Conservation (phyloP, 2,113 vertebrate species). For the Aegithalos caudatus region DNA sequence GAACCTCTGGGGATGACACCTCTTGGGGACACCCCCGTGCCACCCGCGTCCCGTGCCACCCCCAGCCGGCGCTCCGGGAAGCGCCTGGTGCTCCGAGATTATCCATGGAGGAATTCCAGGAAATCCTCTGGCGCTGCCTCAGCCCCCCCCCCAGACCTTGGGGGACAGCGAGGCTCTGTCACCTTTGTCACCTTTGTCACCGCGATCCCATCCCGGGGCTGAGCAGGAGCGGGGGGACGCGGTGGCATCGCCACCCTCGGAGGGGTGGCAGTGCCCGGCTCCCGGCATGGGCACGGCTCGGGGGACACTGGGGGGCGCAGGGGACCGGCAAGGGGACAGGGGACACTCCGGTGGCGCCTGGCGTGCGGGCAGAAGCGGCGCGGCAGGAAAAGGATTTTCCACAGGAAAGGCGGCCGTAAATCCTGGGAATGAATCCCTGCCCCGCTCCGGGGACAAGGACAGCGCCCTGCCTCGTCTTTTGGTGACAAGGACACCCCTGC, state of each 20-base stretch:
- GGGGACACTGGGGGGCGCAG: not conserved
- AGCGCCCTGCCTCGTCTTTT: too few relatives aligned
- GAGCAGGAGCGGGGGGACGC: not conserved
- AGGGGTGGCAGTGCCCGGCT: not conserved
- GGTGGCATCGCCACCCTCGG: fast-evolving
- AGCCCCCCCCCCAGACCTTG: not conserved
- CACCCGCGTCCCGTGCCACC: not conserved
- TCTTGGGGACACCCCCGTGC: not conserved
- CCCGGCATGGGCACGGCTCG: too few relatives aligned
- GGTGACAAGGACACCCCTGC: not conserved
- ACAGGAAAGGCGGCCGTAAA: not conserved
- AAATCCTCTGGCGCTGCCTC: not conserved
- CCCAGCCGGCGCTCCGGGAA: not conserved
- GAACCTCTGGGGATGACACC: fast-evolving
- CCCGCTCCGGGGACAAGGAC: too few relatives aligned
- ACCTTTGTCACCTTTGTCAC: not conserved
- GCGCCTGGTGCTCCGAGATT: fast-evolving
- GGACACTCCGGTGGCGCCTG: fast-evolving
- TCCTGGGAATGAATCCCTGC: not conserved
- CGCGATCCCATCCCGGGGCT: not conserved
- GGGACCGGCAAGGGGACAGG: not conserved
- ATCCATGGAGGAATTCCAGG: not conserved
- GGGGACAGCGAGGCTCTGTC: not conserved
- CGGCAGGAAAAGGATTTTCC: not conserved
- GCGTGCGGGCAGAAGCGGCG: not conserved